Evolutionary conservation across 2,797 vertebrate species (phyloP).

Genomic region (Alosa sapidissima): DNA sequence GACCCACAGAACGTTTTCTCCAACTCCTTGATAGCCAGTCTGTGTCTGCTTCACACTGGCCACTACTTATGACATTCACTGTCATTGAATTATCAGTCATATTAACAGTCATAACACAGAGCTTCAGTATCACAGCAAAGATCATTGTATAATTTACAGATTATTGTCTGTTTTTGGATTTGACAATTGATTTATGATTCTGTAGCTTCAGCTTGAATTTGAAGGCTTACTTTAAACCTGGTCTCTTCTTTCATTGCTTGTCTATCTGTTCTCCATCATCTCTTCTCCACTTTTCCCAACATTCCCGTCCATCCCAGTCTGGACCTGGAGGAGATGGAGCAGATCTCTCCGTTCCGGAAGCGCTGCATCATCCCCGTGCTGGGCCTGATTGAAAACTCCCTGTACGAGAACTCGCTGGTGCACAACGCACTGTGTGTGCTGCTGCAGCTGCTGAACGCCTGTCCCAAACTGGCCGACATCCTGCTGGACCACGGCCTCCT

Average conservation of each 20-base stretch:
- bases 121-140: not conserved
- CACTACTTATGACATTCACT: too few species aligned
- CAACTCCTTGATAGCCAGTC: too few species aligned
- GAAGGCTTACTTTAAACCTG: not conserved
- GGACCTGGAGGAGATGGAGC: slow-evolving; percentile 92
- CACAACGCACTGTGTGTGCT: slow-evolving; percentile 91
- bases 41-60: too few species aligned
- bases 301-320: slow-evolving; percentile 70
- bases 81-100: not conserved
- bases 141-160: not conserved
- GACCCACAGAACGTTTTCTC: too few species aligned
- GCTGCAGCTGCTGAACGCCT: slow-evolving; percentile 92
- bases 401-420: slow-evolving; percentile 89
- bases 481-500: slow-evolving; percentile 95
- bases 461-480: slow-evolving; percentile 94
- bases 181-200: not conserved
- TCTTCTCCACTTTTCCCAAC: slow-evolving; percentile 35
- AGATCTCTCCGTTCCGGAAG: slow-evolving; percentile 86
- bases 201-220: not conserved
- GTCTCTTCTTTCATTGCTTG: not conserved
- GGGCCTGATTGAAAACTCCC: slow-evolving; percentile 93
- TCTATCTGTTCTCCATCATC: too few species aligned
- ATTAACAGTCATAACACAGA: not conserved
- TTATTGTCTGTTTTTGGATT: not conserved
- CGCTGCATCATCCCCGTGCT: slow-evolving; percentile 92